A percentile compares a stretch with the other conserved stretches of the same genome.
Evolutionary conservation across 1,140 invertebrate species (phyloP).

Genomic region (Tribolium madens): DNA sequence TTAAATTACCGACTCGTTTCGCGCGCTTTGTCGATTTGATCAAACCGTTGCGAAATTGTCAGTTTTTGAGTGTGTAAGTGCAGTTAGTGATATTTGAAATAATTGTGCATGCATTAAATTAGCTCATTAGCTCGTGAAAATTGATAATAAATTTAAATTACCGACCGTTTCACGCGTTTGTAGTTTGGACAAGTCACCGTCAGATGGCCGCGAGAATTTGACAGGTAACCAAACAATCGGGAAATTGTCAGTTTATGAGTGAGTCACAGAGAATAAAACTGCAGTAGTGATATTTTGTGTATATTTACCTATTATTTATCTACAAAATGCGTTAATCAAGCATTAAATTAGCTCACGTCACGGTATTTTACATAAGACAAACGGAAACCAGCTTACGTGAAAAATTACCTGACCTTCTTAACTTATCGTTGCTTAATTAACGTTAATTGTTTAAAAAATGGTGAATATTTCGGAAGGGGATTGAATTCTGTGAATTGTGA

Average conservation of each 20-base stretch:
- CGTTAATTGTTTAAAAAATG: slow-evolving; percentile 20
- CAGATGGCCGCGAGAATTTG: slow-evolving; percentile 22
- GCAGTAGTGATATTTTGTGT: background rate
- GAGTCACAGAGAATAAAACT: slow-evolving; percentile 5
- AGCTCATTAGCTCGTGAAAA: too few relatives aligned
- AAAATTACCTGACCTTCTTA: slow-evolving; percentile 34
- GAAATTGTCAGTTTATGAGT: slow-evolving; percentile 20
- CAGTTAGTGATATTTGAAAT: too few relatives aligned
- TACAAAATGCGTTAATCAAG: slow-evolving; percentile 6
- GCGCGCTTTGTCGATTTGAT: too few relatives aligned
- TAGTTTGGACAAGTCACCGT: background rate
- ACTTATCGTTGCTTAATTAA: slow-evolving; percentile 36
- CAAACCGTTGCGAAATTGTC: too few relatives aligned
- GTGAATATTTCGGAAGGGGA: background rate
- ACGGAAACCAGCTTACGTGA: slow-evolving; percentile 5
- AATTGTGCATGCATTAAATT: too few relatives aligned
- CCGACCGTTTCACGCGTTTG: background rate
- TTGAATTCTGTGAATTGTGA: background rate
- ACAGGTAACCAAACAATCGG: slow-evolving; percentile 36
- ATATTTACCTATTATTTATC: slow-evolving; percentile 21
- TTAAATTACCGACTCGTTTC: background rate
- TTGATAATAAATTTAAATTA: background rate
- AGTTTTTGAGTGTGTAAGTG: too few relatives aligned
- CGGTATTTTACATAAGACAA: background rate
- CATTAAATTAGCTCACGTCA: slow-evolving; percentile 15